Percentiles rank a stretch among this genome's conserved stretches.
phyloP scores from a whole-genome alignment of 1,140 invertebrate species.

The Trichonephila inaurata region DNA sequence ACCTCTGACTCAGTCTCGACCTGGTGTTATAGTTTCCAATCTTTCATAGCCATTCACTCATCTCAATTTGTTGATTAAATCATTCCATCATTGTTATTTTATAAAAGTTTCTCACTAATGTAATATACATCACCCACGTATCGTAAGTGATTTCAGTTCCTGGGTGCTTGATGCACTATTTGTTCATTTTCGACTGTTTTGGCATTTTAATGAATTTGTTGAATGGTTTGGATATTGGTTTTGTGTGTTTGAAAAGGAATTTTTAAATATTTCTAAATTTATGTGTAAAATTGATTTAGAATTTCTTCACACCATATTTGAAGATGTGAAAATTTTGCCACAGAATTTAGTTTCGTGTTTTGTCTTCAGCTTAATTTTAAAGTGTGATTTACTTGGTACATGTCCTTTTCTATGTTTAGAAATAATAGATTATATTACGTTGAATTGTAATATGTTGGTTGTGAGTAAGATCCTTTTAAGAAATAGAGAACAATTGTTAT shows the following conservation, averaged over 20 bases:
- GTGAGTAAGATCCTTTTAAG: too few species aligned
- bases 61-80: neutral
- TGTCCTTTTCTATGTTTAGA: neutral
- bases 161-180: constrained; percentile 62
- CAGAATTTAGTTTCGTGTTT: too few species aligned
- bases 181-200: neutral
- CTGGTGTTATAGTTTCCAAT: constrained; percentile 78
- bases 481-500: too few species aligned
- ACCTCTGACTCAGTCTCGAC: constrained; percentile 73
- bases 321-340: too few species aligned
- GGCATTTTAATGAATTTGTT: neutral
- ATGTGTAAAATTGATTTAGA: neutral
- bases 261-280: neutral
- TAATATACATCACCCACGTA: constrained; percentile 65
- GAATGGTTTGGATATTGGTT: neutral
- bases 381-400: neutral
- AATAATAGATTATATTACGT: neutral
- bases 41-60: constrained; percentile 75
- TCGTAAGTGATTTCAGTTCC: constrained; percentile 69
- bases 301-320: neutral
- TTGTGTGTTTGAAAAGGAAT: neutral
- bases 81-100: constrained; percentile 69
- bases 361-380: too few species aligned
- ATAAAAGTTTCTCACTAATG: constrained; percentile 40
- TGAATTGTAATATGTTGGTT: too few species aligned